Percentiles rank a stretch among this genome's conserved stretches.
Evolutionary conservation across 1,140 invertebrate genomes (phyloP).

Genomic region (Drosophila biarmipes): DNA sequence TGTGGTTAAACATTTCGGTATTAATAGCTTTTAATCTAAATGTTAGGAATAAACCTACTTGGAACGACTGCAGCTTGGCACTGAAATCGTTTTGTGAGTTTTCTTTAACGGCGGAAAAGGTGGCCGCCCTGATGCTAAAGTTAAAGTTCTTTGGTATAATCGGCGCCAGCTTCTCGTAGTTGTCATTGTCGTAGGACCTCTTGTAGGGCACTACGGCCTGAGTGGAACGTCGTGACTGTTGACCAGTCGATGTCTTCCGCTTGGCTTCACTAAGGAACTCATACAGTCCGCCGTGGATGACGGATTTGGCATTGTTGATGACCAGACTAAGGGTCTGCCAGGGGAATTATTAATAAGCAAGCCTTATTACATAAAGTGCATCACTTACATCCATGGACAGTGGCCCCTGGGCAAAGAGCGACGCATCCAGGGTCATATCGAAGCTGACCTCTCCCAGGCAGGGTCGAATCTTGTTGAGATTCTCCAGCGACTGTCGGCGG

Average conservation of each 20-base stretch:
- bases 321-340: constrained; percentile 90
- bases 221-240: constrained; percentile 37
- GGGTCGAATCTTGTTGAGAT: constrained; percentile 84
- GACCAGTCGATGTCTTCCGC: constrained; percentile 67
- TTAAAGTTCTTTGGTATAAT: constrained; percentile 92
- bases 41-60: constrained; percentile 22
- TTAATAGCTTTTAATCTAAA: neutral
- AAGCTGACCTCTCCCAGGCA: constrained; percentile 90
- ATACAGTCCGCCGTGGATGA: constrained; percentile 88
- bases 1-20: constrained; percentile 1
- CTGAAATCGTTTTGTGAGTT: constrained; percentile 86
- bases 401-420: constrained; percentile 90
- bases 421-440: constrained; percentile 90
- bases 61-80: constrained; percentile 85
- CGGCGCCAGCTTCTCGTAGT: constrained; percentile 87
- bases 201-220: constrained; percentile 13
- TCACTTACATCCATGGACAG: constrained; percentile 90
- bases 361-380: neutral
- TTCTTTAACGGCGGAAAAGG: constrained; percentile 88
- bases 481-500: constrained; percentile 72
- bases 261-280: constrained; percentile 86
- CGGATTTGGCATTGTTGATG: constrained; percentile 88
- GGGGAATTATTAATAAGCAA: neutral
- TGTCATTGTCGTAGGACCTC: constrained; percentile 72
- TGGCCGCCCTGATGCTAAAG: constrained; percentile 89